These are phyloP conservation scores for Odocoileus virginianus DNA, from an alignment of 2,113 vertebrate genomes.

Conservation along the genomic window DNA sequence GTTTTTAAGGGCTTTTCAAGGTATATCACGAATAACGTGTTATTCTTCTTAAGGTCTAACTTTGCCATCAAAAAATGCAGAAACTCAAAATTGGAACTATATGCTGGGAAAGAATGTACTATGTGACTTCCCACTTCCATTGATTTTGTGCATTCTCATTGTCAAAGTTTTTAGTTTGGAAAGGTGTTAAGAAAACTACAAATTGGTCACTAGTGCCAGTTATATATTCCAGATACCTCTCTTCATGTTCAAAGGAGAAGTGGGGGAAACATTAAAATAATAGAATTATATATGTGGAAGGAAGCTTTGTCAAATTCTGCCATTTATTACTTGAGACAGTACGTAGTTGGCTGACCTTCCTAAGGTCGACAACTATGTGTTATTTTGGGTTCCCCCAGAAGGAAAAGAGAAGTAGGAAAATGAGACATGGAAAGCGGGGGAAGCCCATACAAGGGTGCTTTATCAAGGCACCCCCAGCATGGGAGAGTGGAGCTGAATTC, in stretches of 20 bases:
- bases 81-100: background rate
- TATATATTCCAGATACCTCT: background rate
- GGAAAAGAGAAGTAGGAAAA: background rate
- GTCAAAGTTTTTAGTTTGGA: constrained; percentile 27
- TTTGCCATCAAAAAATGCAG: background rate
- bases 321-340: background rate
- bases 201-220: background rate
- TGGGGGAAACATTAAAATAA: background rate
- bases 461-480: background rate
- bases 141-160: background rate
- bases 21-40: background rate
- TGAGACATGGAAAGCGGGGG: background rate
- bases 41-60: background rate
- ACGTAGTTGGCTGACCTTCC: background rate
- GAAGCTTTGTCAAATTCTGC: background rate
- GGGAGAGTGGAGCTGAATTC: background rate
- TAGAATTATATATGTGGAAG: background rate
- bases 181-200: constrained; percentile 3
- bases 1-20: background rate
- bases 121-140: background rate
- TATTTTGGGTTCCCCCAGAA: background rate
- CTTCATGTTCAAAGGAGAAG: background rate
- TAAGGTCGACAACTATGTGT: background rate
- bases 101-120: background rate
- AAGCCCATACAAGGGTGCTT: background rate